A percentile compares a stretch with the other conserved stretches of the same genome.
phyloP scores from a whole-genome alignment of 2,888 invertebrate genomes.

The Melikaiella ostensackeni region DNA sequence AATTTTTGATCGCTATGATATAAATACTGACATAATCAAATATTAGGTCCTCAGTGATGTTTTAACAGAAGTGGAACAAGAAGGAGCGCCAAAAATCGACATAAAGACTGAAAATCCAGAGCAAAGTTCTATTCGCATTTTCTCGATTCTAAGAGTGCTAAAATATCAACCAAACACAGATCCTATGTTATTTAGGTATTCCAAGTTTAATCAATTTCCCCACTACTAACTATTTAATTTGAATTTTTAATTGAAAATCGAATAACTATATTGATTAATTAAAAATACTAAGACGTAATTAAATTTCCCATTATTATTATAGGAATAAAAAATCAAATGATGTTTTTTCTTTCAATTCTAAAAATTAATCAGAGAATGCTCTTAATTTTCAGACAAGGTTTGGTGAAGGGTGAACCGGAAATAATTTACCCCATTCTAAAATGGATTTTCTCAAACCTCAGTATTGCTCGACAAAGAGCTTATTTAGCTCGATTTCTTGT shows the following conservation, averaged over 20 bases:
- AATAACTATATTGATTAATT: too few species aligned
- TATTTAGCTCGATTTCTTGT: slow-evolving; percentile 83
- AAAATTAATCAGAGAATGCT: neutral
- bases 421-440: slow-evolving; percentile 88
- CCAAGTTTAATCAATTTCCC: neutral
- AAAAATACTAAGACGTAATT: too few species aligned
- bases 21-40: slow-evolving; percentile 9
- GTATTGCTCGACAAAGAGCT: slow-evolving; percentile 88
- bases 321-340: too few species aligned
- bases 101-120: slow-evolving; percentile 87
- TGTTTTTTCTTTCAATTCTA: too few species aligned
- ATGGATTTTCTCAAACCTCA: slow-evolving; percentile 87
- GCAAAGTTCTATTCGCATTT: slow-evolving; percentile 84
- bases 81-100: slow-evolving; percentile 84
- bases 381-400: slow-evolving; percentile 79
- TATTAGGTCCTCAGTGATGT: slow-evolving; percentile 81
- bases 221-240: neutral
- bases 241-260: too few species aligned
- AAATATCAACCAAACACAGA: slow-evolving; percentile 86
- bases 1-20: neutral
- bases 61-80: slow-evolving; percentile 80
- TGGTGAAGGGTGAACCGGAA: slow-evolving; percentile 85
- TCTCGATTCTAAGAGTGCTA: slow-evolving; percentile 86
- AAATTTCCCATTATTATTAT: neutral
- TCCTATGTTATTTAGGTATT: slow-evolving; percentile 67